Conservation (phyloP, 2,888 invertebrate species). For the Oscheius sp. region DNA sequence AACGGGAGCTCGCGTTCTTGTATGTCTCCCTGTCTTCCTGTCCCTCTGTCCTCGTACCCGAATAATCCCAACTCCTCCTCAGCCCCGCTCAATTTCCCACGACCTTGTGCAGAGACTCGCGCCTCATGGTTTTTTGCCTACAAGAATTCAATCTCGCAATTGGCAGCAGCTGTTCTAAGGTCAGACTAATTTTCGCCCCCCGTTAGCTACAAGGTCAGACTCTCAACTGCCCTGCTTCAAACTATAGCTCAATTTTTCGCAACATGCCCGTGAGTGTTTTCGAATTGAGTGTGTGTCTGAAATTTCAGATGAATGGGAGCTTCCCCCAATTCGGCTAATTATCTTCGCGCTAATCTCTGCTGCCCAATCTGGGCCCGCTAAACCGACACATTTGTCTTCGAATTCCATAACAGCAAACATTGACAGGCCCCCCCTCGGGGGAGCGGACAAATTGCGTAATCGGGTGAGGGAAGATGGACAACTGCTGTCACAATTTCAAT, state of each 20-base stretch:
- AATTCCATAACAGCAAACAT: slow-evolving; percentile 22
- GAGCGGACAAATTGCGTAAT: slow-evolving; percentile 20
- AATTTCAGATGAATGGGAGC: neutral
- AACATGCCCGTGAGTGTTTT: neutral
- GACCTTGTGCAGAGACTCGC: neutral
- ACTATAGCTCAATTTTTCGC: neutral
- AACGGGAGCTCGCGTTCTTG: no score
- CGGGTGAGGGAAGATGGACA: neutral
- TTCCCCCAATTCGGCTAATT: slow-evolving; percentile 6
- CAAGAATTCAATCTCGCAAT: slow-evolving; percentile 16
- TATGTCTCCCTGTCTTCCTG: no score
- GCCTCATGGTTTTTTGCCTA: neutral
- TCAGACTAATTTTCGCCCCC: neutral
- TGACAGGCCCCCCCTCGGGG: neutral
- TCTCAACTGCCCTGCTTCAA: neutral
- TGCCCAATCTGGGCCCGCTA: neutral
- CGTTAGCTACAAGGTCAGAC: neutral
- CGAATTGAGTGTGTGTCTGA: neutral
- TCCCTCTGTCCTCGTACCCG: no score
- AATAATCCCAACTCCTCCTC: no score
- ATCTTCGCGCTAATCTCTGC: slow-evolving; percentile 21
- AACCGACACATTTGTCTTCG: slow-evolving; percentile 14
- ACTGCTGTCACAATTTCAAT: slow-evolving; percentile 14
- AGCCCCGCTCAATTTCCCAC: no score
- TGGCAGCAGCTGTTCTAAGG: slow-evolving; percentile 14